Evolutionary conservation across 2,797 vertebrate genomes (phyloP).

Genomic region (Rhinogobio ventralis): DNA sequence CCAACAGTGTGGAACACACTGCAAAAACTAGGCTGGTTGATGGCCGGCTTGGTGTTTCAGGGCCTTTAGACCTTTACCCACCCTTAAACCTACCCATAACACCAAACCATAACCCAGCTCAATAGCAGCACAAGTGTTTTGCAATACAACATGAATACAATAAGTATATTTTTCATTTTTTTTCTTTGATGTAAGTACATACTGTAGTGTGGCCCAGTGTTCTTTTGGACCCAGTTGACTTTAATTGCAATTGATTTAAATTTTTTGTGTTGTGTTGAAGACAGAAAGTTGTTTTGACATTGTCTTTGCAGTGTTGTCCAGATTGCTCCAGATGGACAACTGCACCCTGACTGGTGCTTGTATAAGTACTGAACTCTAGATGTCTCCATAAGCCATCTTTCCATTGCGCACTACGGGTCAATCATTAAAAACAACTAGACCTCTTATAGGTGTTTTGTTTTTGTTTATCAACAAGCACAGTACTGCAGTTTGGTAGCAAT

Average conservation of each 20-base stretch:
- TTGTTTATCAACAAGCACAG: background rate
- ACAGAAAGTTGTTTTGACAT: background rate
- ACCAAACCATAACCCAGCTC: background rate
- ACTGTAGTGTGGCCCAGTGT: background rate
- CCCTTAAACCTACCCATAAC: background rate
- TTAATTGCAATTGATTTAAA: too few species aligned
- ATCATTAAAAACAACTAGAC: background rate
- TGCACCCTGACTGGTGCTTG: background rate
- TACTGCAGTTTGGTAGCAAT: background rate
- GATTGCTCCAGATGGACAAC: background rate
- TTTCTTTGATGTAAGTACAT: background rate
- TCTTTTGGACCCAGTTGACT: background rate
- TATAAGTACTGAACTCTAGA: constrained; percentile 33
- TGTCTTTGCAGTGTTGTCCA: background rate
- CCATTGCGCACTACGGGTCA: background rate
- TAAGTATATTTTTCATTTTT: background rate
- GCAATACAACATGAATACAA: background rate
- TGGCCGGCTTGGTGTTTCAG: background rate
- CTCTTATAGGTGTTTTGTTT: background rate
- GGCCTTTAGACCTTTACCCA: background rate
- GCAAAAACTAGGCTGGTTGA: background rate
- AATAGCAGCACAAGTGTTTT: background rate
- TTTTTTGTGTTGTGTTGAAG: too few species aligned
- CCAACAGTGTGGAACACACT: background rate
- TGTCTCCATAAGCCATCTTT: constrained; percentile 40